Conservation (phyloP, 2,888 invertebrate species). For the Mythimna lalbum region DNA sequence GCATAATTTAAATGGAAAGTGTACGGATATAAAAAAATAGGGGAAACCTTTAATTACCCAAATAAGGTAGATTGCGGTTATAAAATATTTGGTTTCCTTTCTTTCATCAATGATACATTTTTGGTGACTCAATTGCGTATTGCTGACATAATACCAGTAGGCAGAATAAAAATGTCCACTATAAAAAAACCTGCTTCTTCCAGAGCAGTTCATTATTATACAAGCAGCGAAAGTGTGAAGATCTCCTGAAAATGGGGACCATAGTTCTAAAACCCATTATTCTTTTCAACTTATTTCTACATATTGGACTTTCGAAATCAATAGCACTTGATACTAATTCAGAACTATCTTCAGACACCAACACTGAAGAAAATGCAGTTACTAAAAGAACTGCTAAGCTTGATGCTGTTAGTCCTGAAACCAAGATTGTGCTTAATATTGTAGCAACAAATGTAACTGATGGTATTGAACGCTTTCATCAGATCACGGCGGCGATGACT, state of each 20-base stretch:
- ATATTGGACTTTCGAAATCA: background rate
- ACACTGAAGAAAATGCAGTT: background rate
- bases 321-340: background rate
- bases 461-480: background rate
- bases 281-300: background rate
- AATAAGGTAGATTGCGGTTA: background rate
- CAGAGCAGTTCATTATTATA: constrained; percentile 1
- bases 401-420: background rate
- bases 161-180: background rate
- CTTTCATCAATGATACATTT: background rate
- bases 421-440: background rate
- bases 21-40: background rate
- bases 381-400: background rate
- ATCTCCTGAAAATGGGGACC: background rate
- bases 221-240: background rate
- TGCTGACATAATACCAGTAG: background rate
- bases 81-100: background rate
- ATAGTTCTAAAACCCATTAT: no score
- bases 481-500: background rate
- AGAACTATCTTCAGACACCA: background rate
- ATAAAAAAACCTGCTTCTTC: constrained; percentile 5
- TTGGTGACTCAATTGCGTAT: constrained; percentile 5
- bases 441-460: background rate
- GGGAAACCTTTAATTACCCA: background rate
- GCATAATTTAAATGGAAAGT: background rate